phyloP scores from a whole-genome alignment of 2,113 vertebrate genomes.

The Bostrychus sinensis region DNA sequence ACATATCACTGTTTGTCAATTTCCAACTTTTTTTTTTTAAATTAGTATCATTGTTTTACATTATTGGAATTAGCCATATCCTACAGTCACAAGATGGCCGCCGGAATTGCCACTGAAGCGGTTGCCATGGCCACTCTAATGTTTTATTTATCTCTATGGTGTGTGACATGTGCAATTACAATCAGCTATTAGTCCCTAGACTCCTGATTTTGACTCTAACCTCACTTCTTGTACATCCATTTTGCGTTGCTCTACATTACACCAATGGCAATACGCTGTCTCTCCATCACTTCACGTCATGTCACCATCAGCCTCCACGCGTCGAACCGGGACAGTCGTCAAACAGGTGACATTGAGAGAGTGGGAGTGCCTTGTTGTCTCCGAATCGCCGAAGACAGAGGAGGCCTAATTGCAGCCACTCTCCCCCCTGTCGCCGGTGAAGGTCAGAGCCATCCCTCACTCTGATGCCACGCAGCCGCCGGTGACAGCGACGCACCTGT shows the following conservation, averaged over 20 bases:
- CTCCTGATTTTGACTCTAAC: not conserved
- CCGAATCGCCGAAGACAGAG: slow-evolving; percentile 7
- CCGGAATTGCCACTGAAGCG: too few relatives aligned
- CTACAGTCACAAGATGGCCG: too few relatives aligned
- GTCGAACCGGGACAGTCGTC: not conserved
- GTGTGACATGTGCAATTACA: too few relatives aligned
- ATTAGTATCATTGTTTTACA: too few relatives aligned
- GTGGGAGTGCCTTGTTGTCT: slow-evolving; percentile 10
- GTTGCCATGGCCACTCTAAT: too few relatives aligned
- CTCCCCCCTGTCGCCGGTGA: slow-evolving; percentile 47
- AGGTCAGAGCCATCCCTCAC: slow-evolving; percentile 62
- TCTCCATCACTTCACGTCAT: not conserved
- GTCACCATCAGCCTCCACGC: not conserved
- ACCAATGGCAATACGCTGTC: not conserved
- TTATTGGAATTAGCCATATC: too few relatives aligned
- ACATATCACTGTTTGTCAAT: too few relatives aligned
- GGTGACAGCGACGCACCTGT: slow-evolving; percentile 39
- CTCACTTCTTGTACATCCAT: not conserved
- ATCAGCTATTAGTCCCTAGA: too few relatives aligned
- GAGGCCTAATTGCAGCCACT: slow-evolving; percentile 45
- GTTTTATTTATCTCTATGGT: too few relatives aligned
- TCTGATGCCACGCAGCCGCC: slow-evolving; percentile 18
- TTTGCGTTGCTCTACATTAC: not conserved
- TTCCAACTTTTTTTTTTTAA: too few relatives aligned
- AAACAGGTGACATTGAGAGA: slow-evolving; percentile 12